These are phyloP conservation scores for Netelia inedita DNA, from an alignment of 2,888 invertebrate genomes.

Conservation along the genomic window DNA sequence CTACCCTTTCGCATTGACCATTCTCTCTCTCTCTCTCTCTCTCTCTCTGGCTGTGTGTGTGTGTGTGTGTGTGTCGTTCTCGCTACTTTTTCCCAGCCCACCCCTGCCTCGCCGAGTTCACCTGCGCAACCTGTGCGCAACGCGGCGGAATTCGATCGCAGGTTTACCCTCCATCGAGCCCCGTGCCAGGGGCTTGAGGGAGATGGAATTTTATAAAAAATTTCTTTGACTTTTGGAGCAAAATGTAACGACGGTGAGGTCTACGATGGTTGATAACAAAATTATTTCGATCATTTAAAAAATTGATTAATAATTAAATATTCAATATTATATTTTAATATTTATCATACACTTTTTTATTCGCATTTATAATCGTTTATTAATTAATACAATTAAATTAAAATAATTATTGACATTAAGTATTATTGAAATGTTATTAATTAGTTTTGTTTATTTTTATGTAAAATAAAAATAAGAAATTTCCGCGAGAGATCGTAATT, in stretches of 20 bases:
- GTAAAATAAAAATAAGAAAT: not conserved
- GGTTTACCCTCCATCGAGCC: slow-evolving; percentile 47
- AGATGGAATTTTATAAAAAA: no score
- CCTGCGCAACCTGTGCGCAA: slow-evolving; percentile 24
- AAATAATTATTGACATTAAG: not conserved
- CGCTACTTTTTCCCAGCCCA: not conserved
- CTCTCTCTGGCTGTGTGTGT: no score
- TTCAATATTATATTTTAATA: not conserved
- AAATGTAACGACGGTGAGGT: no score
- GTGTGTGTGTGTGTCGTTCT: no score
- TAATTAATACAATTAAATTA: no score
- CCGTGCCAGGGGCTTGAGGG: slow-evolving; percentile 23
- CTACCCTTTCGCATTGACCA: slow-evolving; percentile 4
- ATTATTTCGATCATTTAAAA: no score
- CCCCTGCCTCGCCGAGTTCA: slow-evolving; percentile 15
- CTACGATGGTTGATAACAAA: no score
- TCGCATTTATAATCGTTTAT: no score
- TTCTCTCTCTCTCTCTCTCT: not conserved
- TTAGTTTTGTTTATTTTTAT: not conserved
- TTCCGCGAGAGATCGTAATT: no score
- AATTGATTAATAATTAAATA: no score
- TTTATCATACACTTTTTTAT: not conserved
- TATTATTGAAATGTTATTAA: not conserved
- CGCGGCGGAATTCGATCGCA: slow-evolving; percentile 44
- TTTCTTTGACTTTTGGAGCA: no score